Evolutionary conservation across 1,140 invertebrate genomes (phyloP).

Genomic region (Rhagoletis zephyria): DNA sequence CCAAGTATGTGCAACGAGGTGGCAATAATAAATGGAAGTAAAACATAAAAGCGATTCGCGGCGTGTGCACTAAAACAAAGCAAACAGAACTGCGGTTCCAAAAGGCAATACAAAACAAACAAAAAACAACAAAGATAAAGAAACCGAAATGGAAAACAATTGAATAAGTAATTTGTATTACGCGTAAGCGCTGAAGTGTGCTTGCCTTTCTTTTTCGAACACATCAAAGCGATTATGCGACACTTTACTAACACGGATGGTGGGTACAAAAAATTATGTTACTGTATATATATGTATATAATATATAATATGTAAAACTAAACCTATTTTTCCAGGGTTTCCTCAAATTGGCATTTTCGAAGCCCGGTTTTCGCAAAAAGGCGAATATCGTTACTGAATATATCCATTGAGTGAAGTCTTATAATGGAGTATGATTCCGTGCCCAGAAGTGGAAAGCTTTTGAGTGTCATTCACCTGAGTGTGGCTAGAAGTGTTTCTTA

Average conservation of each 20-base stretch:
- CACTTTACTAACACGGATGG: neutral
- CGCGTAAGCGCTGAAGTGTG: neutral
- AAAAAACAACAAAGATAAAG: neutral
- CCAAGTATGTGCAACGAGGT: slow-evolving; percentile 14
- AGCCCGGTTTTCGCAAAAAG: too few relatives aligned
- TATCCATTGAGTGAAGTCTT: too few relatives aligned
- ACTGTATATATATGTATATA: too few relatives aligned
- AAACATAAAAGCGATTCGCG: neutral
- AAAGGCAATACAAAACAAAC: neutral
- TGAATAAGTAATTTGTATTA: neutral
- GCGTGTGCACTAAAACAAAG: neutral
- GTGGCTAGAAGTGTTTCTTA: too few relatives aligned
- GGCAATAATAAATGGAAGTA: neutral
- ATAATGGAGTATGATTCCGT: too few relatives aligned
- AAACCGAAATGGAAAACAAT: neutral
- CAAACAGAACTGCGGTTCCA: neutral
- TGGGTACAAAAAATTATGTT: too few relatives aligned
- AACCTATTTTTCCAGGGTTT: too few relatives aligned
- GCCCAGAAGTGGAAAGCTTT: too few relatives aligned
- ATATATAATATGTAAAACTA: too few relatives aligned
- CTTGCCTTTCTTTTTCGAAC: neutral
- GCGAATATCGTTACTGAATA: too few relatives aligned
- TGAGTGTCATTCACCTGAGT: too few relatives aligned
- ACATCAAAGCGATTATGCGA: neutral
- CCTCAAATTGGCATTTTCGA: too few relatives aligned